Base-by-base conservation (phyloP, 2,797 vertebrate genomes). In the Spinus pinus region DNA sequence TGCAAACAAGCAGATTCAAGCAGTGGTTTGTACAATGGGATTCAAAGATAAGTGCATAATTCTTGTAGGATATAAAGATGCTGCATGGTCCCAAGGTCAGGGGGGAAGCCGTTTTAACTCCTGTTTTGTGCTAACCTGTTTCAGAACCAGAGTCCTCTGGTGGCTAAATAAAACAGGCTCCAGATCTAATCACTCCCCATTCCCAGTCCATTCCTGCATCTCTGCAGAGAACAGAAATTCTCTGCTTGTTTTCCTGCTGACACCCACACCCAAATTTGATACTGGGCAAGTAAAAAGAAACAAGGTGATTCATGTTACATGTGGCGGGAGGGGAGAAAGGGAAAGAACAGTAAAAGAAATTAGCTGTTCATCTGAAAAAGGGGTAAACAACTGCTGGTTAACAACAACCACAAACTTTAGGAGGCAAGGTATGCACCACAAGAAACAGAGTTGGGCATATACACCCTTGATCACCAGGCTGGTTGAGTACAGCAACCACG, bases 391-490 rank as follows among this genome's bases (percentile, higher is more conserved):
- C 37, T 42, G 46, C 44, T 25, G 25, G 33, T 44, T 35, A 53
- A 17, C n/a, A 64, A 42, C 54, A 53, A 14, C 16, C 41, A 78
- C n/a, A 51, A 27, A 17, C 28, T 49, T 10, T 31, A 60, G 49
- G 19, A 74, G 21, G 35, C 19, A 67, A 83, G 16, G 33, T 4
- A 28, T 12, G 44, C 9, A 64, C 33, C 35, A 64, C 28, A 69
- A 72, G 13, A 35, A 57, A 30, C 28, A 61, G 15, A 42, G 33
- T 0, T 56, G 33, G 27, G 35, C 4, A 13, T 2, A 28, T 1
- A 33, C 6, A 44, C 9, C 7, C 37, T 50, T 8, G 5, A 62
- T 64, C 65, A 65, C 15, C 50, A 57, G n/a, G 24, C 10, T 79
- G 41, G 35, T 9, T 31, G 24, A 81, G 31, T 9, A 58, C 35